Evolutionary conservation across 2,888 invertebrate species (phyloP).

Genomic region (Hoplodrina ambigua): DNA sequence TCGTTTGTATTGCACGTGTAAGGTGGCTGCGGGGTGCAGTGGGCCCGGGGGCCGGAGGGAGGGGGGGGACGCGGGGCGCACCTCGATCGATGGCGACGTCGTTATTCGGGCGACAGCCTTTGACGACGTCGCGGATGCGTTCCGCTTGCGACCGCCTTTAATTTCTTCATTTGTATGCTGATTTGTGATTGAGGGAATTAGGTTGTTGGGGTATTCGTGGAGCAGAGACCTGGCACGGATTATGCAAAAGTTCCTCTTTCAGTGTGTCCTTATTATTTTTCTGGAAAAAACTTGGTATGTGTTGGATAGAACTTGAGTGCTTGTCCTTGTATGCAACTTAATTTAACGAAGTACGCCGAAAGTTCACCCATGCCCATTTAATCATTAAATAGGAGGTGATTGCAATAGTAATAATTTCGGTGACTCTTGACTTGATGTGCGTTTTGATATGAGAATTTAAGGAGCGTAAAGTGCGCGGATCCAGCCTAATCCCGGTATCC

Average conservation of each 20-base stretch:
- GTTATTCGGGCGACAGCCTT: slow-evolving; percentile 91
- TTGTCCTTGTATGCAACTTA: background rate
- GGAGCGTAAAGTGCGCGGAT: background rate
- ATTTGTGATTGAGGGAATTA: slow-evolving; percentile 63
- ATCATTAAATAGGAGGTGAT: background rate
- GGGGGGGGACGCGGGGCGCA: slow-evolving; percentile 64
- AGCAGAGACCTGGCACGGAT: slow-evolving; percentile 26
- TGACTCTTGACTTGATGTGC: background rate
- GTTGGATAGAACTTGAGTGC: background rate
- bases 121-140: slow-evolving; percentile 83
- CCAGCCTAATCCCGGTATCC: background rate
- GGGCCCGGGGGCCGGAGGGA: slow-evolving; percentile 60
- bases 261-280: background rate
- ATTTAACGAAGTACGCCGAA: background rate
- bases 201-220: slow-evolving; percentile 49
- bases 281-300: background rate
- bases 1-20: slow-evolving; percentile 68
- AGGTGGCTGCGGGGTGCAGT: slow-evolving; percentile 67
- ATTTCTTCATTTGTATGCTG: slow-evolving; percentile 67
- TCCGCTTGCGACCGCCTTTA: slow-evolving; percentile 67
- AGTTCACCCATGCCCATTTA: background rate
- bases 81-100: slow-evolving; percentile 89
- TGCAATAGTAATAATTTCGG: background rate
- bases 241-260: slow-evolving; percentile 27
- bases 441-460: too few species aligned